Conservation (phyloP, 1,140 invertebrate species). For the Xylocopa sonorina region DNA sequence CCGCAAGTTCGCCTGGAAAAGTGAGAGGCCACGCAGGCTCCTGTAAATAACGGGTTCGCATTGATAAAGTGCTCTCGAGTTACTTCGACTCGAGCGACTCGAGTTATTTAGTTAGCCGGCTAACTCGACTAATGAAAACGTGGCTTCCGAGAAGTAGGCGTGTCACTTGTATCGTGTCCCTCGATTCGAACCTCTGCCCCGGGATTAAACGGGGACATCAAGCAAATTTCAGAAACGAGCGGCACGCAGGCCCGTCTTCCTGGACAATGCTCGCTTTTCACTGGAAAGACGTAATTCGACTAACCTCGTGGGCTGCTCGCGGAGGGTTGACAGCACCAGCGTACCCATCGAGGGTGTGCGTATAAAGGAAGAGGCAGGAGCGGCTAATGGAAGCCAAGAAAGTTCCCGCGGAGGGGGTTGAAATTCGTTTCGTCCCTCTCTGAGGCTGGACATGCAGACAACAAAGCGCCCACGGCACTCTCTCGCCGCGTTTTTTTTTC, state of each 20-base stretch:
- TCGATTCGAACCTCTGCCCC: background rate
- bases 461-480: conserved; percentile 65
- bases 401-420: conserved; percentile 63
- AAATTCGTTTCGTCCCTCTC: conserved; percentile 66
- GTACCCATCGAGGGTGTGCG: conserved; percentile 2
- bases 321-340: conserved; percentile 23
- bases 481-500: conserved; percentile 44
- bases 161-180: background rate
- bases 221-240: conserved; percentile 2
- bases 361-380: conserved; percentile 23
- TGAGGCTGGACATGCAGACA: conserved; percentile 60
- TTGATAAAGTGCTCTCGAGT: no score
- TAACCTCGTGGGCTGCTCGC: conserved; percentile 5
- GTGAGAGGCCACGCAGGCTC: no score
- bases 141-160: background rate
- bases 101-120: no score
- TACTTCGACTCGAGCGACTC: no score
- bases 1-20: no score
- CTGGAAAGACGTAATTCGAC: conserved; percentile 30
- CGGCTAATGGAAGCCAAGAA: conserved; percentile 74
- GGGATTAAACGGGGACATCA: background rate
- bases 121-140: no score
- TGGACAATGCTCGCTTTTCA: conserved; percentile 16
- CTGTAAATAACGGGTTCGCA: no score
- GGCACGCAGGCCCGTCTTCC: background rate